A percentile compares a stretch with the other conserved stretches of the same genome.
Conservation (phyloP, 2,888 invertebrate species). For the Podabrus alpinus region DNA sequence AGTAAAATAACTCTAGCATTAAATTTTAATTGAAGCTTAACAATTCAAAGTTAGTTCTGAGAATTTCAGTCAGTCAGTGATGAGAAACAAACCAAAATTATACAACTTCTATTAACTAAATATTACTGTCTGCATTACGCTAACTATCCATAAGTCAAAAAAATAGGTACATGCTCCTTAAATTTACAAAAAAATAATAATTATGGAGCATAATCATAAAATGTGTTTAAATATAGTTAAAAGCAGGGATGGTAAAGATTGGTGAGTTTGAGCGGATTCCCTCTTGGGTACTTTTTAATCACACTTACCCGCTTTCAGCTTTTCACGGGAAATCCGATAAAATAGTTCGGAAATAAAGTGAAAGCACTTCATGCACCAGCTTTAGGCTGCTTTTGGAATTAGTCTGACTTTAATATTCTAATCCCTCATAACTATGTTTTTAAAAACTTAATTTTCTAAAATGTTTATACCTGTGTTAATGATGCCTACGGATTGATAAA, state of each 20-base stretch:
- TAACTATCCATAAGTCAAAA: background rate
- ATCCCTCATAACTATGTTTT: slow-evolving; percentile 1
- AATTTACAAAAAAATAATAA: background rate
- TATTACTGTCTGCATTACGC: background rate
- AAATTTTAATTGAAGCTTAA: slow-evolving; percentile 35
- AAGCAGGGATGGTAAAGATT: slow-evolving; percentile 1
- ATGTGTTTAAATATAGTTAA: slow-evolving; percentile 6
- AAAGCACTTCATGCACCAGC: slow-evolving; percentile 15
- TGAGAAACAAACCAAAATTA: slow-evolving; percentile 11
- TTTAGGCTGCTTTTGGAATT: slow-evolving; percentile 24
- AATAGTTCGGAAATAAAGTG: slow-evolving; percentile 31
- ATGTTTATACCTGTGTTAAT: background rate
- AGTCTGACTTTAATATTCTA: slow-evolving; percentile 15
- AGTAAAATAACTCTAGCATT: slow-evolving; percentile 29
- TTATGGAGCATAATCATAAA: background rate
- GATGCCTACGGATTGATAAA: background rate
- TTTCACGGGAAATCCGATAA: slow-evolving; percentile 29
- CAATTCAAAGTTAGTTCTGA: slow-evolving; percentile 31
- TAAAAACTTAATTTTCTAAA: background rate
- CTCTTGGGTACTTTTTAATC: slow-evolving; percentile 33
- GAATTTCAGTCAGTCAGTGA: slow-evolving; percentile 21
- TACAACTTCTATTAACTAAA: slow-evolving; percentile 8
- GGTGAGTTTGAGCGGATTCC: slow-evolving; percentile 16
- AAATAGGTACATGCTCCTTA: background rate
- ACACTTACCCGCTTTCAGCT: slow-evolving; percentile 30